A percentile compares a stretch with the other conserved stretches of the same genome.
phyloP scores from a whole-genome alignment of 2,113 vertebrate species.

The Phylloscopus trochilus region DNA sequence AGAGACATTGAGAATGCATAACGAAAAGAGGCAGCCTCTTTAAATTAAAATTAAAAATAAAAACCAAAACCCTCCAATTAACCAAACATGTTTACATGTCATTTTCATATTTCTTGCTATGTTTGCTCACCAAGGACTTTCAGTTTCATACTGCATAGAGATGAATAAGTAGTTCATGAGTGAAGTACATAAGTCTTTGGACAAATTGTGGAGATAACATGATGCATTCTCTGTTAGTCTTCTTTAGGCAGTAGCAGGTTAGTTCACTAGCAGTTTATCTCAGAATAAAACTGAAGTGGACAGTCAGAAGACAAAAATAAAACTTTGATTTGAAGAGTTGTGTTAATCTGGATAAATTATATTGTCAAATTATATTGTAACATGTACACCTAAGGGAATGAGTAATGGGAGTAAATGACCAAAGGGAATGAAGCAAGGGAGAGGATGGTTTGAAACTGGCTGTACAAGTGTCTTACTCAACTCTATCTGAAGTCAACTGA shows the following conservation, averaged over 20 bases:
- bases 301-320: neutral
- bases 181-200: neutral
- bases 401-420: neutral
- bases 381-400: neutral
- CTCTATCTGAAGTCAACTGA: neutral
- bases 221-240: neutral
- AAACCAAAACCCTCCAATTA: neutral
- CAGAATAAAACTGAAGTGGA: neutral
- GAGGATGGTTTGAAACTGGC: neutral
- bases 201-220: neutral
- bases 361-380: neutral
- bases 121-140: neutral
- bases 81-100: neutral
- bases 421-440: neutral
- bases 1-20: neutral
- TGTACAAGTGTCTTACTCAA: neutral
- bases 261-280: neutral
- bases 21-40: neutral
- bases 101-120: neutral
- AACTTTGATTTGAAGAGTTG: neutral
- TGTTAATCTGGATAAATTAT: neutral
- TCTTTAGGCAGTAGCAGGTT: neutral
- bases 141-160: neutral
- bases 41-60: neutral
- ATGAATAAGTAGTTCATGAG: neutral